A percentile compares a stretch with the other conserved stretches of the same genome.
These are phyloP conservation scores for Ophiothrix spiculata DNA, from an alignment of 35 echinoderm and acorn worm genomes.

Conservation along the genomic window DNA sequence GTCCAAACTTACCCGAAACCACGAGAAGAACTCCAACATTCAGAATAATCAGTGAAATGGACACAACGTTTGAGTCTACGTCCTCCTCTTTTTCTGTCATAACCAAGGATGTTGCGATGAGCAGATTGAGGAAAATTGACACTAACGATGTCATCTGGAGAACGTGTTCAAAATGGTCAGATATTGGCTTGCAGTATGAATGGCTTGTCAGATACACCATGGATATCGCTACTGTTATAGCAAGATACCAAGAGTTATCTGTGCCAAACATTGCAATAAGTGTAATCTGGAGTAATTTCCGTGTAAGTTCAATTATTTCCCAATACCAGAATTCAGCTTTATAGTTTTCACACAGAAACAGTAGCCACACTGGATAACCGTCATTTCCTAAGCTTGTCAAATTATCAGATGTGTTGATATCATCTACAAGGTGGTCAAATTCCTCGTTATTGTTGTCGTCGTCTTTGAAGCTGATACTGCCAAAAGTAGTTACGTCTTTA, in stretches of 20 bases:
- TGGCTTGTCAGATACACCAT: constrained; percentile 33
- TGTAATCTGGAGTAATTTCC: constrained; percentile 40
- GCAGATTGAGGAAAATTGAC: constrained; percentile 15
- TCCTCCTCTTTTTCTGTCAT: constrained; percentile 2
- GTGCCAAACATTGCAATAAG: constrained; percentile 25
- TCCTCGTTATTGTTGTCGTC: constrained; percentile 1
- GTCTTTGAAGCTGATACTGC: too few relatives aligned
- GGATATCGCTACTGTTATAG: constrained; percentile 23
- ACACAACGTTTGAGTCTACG: background rate
- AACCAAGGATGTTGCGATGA: background rate
- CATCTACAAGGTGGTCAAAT: background rate
- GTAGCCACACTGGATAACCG: constrained; percentile 12
- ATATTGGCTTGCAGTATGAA: constrained; percentile 34
- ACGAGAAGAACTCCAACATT: constrained; percentile 5
- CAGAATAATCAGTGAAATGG: constrained; percentile 12
- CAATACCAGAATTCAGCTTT: constrained; percentile 51
- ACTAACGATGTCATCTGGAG: constrained; percentile 39
- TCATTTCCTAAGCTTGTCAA: background rate
- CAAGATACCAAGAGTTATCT: constrained; percentile 15
- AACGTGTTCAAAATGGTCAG: constrained; percentile 14
- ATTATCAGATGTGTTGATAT: background rate
- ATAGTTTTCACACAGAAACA: constrained; percentile 51
- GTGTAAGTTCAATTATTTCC: constrained; percentile 46
- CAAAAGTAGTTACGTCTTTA: too few relatives aligned
- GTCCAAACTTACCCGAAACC: constrained; percentile 13